phyloP scores from a whole-genome alignment of 2,888 invertebrate genomes.

The Bugulina stolonifera region DNA sequence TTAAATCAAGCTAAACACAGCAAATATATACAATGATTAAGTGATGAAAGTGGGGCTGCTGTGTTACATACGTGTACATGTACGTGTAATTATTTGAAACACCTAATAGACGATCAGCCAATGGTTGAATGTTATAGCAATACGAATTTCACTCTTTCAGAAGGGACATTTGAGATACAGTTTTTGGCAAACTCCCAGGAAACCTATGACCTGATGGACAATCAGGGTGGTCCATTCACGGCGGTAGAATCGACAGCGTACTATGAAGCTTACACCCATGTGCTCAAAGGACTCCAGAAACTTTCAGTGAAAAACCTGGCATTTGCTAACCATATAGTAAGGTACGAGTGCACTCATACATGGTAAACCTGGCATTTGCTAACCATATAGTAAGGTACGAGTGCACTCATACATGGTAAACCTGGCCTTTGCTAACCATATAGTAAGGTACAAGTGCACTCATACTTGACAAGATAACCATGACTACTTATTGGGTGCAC shows the following conservation, averaged over 20 bases:
- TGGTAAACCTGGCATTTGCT: slow-evolving; percentile 34
- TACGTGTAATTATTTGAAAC: no score
- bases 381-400: slow-evolving; percentile 32
- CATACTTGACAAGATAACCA: no score
- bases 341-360: slow-evolving; percentile 6
- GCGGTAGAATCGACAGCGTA: slow-evolving; percentile 75
- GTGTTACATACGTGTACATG: no score
- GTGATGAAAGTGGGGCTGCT: no score
- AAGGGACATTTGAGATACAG: slow-evolving; percentile 17
- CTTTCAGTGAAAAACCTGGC: slow-evolving; percentile 49
- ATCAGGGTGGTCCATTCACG: slow-evolving; percentile 37
- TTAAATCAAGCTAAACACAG: no score
- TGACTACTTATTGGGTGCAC: no score
- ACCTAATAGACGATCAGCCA: no score
- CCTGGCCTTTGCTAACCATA: slow-evolving; percentile 35
- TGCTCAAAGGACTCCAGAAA: slow-evolving; percentile 64
- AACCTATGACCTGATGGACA: background rate
- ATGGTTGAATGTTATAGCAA: no score
- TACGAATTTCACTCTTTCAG: background rate
- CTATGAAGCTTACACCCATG: slow-evolving; percentile 75
- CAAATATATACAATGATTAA: no score
- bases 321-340: slow-evolving; percentile 34
- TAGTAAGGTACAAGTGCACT: slow-evolving; percentile 30
- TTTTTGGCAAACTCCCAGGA: slow-evolving; percentile 13
- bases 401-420: slow-evolving; percentile 30